These are phyloP conservation scores for Dryadula phaetusa DNA, from an alignment of 2,888 invertebrate species.

Conservation along the genomic window DNA sequence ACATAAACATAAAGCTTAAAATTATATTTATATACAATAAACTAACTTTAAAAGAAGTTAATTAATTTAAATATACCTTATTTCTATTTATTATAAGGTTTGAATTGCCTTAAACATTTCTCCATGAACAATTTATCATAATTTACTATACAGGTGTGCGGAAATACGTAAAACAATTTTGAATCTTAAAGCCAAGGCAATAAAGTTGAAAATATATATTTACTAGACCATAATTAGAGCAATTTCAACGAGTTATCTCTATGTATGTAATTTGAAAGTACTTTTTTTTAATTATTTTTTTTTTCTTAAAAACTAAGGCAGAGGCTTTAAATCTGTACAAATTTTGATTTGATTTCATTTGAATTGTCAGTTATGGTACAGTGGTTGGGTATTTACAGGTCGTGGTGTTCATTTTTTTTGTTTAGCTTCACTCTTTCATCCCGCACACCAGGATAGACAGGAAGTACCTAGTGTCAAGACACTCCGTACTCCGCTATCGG, in stretches of 20 bases:
- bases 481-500: too few relatives aligned
- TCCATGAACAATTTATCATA: neutral
- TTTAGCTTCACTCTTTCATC: too few relatives aligned
- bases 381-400: too few relatives aligned
- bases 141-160: conserved; percentile 17
- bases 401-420: too few relatives aligned
- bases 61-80: neutral
- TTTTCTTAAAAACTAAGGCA: neutral
- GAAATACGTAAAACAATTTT: neutral
- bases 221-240: conserved; percentile 2
- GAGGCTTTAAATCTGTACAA: neutral
- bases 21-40: neutral
- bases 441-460: too few relatives aligned
- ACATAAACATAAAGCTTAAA: neutral
- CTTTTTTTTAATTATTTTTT: conserved; percentile 11
- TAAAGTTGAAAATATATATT: neutral
- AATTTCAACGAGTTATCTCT: conserved; percentile 17
- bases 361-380: too few relatives aligned
- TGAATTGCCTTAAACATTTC: neutral
- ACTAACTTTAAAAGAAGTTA: neutral
- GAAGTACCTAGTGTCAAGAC: too few relatives aligned
- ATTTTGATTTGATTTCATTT: neutral
- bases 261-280: conserved; percentile 14
- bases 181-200: neutral
- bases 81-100: neutral